Evolutionary conservation across 1,140 invertebrate species (phyloP), one percentile per base, ranked within the genome.

Genomic region (Trypoxylus dichotomus): DNA sequence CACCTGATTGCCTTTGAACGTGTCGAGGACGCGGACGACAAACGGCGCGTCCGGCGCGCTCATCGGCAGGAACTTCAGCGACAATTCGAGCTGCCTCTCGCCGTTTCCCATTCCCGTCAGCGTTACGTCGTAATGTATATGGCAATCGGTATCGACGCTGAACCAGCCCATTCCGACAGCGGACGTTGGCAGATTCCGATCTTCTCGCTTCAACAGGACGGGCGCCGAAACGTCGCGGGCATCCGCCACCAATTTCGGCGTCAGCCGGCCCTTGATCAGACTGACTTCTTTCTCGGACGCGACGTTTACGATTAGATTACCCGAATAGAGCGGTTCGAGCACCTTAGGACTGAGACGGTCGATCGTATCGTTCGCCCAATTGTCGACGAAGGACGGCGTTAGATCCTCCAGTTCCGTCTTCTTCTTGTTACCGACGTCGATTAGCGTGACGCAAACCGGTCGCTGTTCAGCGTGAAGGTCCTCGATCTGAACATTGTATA

Each of bases 111-210:
- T 77, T 2, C 84, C 85, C 25, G 79, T 86, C 13, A 89, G 60
- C 1, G 86, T 88, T 24, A 96, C 89, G 85, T 97, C 95, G 82
- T 96, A 97, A 83, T 96, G 93, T 1, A 96, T 85, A 79, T 92
- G 91, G 84, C 95, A 97, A 47, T 95, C 91, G 1, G 90, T 88
- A 83, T 96, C 95, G 3, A 97, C 91, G 1, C 91, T 90, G 43
- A 94, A 86, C 95, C 95, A 97, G 13, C 93, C 92, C 37, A 96
- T 87, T 19, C 93, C 95, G n/a, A 92, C 91, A 0, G 88, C 87
- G 0, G 87, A 85, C 1, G 86, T 80, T 2, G 89, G 87, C 77
- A 86, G 82, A 3, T 86, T 85, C n/a, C 85, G 84, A 25, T 90
- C 89, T 6, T 90, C 89, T 3, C 90, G 87, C 42, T 90, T 89